Evolutionary conservation across 2,113 vertebrate genomes (phyloP), one percentile per base, ranked within the genome.

Genomic region (Ursus arctos): DNA sequence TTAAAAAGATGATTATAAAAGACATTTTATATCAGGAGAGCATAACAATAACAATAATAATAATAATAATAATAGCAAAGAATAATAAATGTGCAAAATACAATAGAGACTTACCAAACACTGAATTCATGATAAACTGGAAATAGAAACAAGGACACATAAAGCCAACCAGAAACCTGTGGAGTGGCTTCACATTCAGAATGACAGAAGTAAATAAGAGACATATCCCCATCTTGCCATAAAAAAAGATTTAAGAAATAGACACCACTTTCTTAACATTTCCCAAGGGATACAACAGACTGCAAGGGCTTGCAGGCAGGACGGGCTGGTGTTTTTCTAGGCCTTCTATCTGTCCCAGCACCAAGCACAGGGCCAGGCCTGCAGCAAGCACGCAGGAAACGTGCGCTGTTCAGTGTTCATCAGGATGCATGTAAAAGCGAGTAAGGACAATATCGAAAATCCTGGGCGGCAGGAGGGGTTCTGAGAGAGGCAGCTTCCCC

Each of bases 71-170:
- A 94, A 91, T 91, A 98, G 97, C 95, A 97, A 98, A 97, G 87
- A 88, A 97, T 95, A 97, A 88, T 88, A 97, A 98, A 82, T 98
- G 88, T 94, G 93, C 95, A 98, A 97, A 98, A 98, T 96, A 98
- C 95, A 98, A 92, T 96, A 98, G 94, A 98, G 97, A 98, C 97
- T 98, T 98, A 98, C 98, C 98, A 98, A 98, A 96, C 94, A 98
- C 96, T 98, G 95, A 98, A 97, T 98, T 98, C 97, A 98, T 97
- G 98, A 98, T 96, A 98, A 97, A 98, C 98, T 98, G 97, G 97
- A 98, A 98, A 98, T 98, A 98, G 97, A 98, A 98, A 98, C 95
- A 98, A 98, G 97, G 97, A 98, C 97, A 98, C 77, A 98, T 97
- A 98, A 98, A 98, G 97, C 98, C 97, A 97, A 98, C 97, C 96